These are phyloP conservation scores for Craterocephalus amniculus DNA, from an alignment of 2,797 vertebrate genomes.

Conservation along the genomic window DNA sequence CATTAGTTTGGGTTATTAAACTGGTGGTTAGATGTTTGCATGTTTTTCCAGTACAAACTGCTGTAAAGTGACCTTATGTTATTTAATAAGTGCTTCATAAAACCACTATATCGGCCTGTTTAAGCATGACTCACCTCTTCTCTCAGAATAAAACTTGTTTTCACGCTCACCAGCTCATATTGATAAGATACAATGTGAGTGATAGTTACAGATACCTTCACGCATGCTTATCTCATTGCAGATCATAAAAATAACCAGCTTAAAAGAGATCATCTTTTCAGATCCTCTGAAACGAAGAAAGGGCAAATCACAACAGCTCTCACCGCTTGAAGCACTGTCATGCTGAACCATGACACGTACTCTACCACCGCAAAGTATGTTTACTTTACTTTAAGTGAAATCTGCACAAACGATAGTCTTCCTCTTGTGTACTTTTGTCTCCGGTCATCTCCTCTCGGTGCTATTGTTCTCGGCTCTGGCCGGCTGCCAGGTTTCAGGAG, in stretches of 20 bases:
- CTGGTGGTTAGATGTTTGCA: constrained; percentile 25
- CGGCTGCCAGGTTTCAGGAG: constrained; percentile 60
- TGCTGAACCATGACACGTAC: not conserved
- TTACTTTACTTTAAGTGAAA: constrained; percentile 30
- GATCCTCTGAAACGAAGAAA: constrained; percentile 20
- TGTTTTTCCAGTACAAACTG: constrained; percentile 18
- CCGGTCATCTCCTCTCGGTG: constrained; percentile 43
- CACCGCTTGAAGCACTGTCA: not conserved
- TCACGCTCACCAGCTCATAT: not conserved
- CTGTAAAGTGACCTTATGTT: constrained; percentile 1
- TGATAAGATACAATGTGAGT: not conserved
- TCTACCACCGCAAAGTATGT: constrained; percentile 11
- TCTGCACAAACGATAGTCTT: constrained; percentile 47
- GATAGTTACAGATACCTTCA: not conserved
- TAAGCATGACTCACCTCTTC: not conserved
- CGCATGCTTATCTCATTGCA: constrained; percentile 32
- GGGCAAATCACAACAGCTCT: constrained; percentile 25
- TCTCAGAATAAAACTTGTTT: constrained; percentile 1
- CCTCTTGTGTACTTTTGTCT: constrained; percentile 67
- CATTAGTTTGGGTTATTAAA: constrained; percentile 63
- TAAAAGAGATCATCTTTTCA: constrained; percentile 30
- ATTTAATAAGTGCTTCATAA: not conserved
- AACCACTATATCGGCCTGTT: not conserved
- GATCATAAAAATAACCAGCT: constrained; percentile 44
- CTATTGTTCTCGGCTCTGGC: constrained; percentile 65